Percentiles rank a stretch among this genome's conserved stretches.
Conservation (phyloP, 2,888 invertebrate species). For the Tetranychus piercei region DNA sequence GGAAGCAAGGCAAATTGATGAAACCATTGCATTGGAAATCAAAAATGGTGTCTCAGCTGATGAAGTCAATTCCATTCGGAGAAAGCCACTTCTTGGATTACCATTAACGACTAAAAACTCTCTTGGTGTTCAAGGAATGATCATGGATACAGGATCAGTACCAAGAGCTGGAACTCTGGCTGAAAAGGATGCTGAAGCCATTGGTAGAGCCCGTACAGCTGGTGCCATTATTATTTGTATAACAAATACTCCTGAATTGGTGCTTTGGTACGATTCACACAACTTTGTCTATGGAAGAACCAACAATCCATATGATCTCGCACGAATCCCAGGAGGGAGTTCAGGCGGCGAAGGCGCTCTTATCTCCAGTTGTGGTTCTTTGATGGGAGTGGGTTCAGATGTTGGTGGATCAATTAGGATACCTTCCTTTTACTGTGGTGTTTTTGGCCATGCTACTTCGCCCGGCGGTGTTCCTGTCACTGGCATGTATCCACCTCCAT, state of each 20-base stretch:
- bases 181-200: conserved; percentile 35
- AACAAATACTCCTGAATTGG: conserved; percentile 18
- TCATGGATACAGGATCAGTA: conserved; percentile 46
- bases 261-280: conserved; percentile 17
- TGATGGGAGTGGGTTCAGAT: conserved; percentile 73
- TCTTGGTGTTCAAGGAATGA: conserved; percentile 52
- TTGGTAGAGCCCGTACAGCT: conserved; percentile 10
- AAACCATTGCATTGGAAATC: conserved; percentile 42
- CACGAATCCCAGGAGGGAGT: conserved; percentile 33
- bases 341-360: conserved; percentile 36
- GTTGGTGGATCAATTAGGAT: conserved; percentile 91
- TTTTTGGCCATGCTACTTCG: conserved; percentile 67
- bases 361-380: conserved; percentile 57
- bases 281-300: conserved; percentile 31
- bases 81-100: conserved; percentile 68
- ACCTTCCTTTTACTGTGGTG: conserved; percentile 72
- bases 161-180: conserved; percentile 46
- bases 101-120: conserved; percentile 80
- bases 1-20: conserved; percentile 56
- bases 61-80: conserved; percentile 10
- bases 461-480: conserved; percentile 44
- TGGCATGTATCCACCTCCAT: conserved; percentile 8
- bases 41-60: conserved; percentile 34
- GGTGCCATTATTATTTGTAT: conserved; percentile 18
- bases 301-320: conserved; percentile 32